Evolutionary conservation across 2,888 invertebrate genomes (phyloP), one percentile per base, ranked within the genome.

Genomic region (Dicranocentrus wangi): DNA sequence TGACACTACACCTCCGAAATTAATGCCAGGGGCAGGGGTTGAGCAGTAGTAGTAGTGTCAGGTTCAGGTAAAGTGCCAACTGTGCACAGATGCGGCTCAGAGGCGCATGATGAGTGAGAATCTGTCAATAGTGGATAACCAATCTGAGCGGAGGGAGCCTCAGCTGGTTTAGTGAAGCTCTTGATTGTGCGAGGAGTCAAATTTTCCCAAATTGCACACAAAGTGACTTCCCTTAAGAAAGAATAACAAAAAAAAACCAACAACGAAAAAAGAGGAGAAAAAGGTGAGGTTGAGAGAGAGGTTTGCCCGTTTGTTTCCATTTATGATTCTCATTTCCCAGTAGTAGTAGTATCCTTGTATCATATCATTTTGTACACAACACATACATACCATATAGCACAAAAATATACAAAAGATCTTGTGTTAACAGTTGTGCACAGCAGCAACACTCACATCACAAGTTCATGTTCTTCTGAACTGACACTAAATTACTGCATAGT

Each of bases 91-190:
- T 28, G 28, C 15, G 17, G 19, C 25, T 7, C 19, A 32, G 55
- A 55, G 21, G 39, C 42, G 63, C 42, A 63, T 3, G 42, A 19
- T 63, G 63, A n/a, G n/a, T n/a, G n/a, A n/a, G n/a, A n/a, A 42
- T 63, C 39, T 63, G 63, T 63, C 63, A 63, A 42, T n/a, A 10
- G 39, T 39, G 42, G 42, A 39, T 39, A 42, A 17, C 53, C 55
- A 55, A 53, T 68, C 55, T 55, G 23, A 19, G 39, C 21, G 39
- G 42, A 5, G 58, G 21, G 25, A n/a, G 17, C 39, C 39, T 60
- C 71, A 71, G 71, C 71, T 71, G 71, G 47, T 71, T 39, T 71
- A 27, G 19, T 42, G 17, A 60, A 43, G 43, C 60, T 21, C 43
- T 47, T 71, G 1, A 25, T 27, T 27, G 42, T 60, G 71, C 60